Conservation (phyloP, 2,113 vertebrate species). For the Pterocles burchelli region DNA sequence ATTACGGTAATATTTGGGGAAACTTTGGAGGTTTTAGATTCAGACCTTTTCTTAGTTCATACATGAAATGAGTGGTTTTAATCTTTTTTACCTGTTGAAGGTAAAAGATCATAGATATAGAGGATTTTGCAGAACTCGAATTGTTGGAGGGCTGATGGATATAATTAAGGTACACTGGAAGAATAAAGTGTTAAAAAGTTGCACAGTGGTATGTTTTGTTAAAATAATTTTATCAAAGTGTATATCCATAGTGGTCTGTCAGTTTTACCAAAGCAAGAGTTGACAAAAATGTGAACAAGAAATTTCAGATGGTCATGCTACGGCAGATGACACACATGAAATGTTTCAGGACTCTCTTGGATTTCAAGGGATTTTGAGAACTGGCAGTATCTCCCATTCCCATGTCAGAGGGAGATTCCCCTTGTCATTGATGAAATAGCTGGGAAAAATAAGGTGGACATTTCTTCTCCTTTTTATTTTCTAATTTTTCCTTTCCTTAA, state of each 20-base stretch:
- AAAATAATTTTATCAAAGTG: background rate
- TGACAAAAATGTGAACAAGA: background rate
- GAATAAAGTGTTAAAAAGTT: background rate
- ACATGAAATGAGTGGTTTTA: background rate
- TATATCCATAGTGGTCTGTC: background rate
- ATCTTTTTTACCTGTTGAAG: background rate
- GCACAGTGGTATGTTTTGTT: background rate
- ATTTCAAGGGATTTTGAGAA: background rate
- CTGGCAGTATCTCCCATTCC: background rate
- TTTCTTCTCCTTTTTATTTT: background rate
- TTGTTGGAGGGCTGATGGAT: background rate
- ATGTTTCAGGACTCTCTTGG: background rate
- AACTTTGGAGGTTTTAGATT: background rate
- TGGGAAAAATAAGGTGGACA: background rate
- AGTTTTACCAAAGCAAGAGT: background rate
- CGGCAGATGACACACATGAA: background rate
- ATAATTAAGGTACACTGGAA: background rate
- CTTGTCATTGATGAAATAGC: background rate
- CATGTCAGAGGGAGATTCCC: background rate
- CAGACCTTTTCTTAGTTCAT: background rate
- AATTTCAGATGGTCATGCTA: background rate
- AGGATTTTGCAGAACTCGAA: background rate
- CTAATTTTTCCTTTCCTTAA: background rate
- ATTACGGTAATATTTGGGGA: background rate
- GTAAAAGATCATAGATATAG: background rate